Evolutionary conservation across 2,888 invertebrate genomes (phyloP).

Genomic region (Calameuta filiformis): DNA sequence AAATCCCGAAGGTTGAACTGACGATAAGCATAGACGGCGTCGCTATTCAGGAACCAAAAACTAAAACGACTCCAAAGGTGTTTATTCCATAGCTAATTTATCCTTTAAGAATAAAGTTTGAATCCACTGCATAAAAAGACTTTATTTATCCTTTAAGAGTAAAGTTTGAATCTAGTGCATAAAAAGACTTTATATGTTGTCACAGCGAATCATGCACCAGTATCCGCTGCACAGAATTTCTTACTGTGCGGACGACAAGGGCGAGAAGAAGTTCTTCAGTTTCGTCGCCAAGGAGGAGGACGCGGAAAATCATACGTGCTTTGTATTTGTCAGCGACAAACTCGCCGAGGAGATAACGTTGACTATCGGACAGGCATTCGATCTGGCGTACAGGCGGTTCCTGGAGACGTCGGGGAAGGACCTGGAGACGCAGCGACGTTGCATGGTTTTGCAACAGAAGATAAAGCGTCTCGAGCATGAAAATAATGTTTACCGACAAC

Average conservation of each 20-base stretch:
- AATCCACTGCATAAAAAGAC: background rate
- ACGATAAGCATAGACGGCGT: constrained; percentile 98
- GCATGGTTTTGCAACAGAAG: constrained; percentile 83
- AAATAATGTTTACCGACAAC: constrained; percentile 83
- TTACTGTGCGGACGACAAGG: constrained; percentile 99
- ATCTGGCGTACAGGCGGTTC: constrained; percentile 95
- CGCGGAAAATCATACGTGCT: constrained; percentile 91
- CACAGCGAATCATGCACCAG: constrained; percentile 84
- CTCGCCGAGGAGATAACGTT: constrained; percentile 97
- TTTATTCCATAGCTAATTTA: background rate
- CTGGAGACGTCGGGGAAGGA: constrained; percentile 92
- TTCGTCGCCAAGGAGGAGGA: constrained; percentile 87
- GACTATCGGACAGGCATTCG: constrained; percentile 98
- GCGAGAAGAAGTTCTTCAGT: constrained; percentile 96
- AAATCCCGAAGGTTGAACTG: constrained; percentile 91
- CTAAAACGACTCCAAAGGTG: constrained; percentile 64
- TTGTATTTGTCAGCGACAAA: constrained; percentile 97
- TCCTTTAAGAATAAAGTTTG: constrained; percentile 73
- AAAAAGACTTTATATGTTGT: background rate
- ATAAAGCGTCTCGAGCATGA: constrained; percentile 90
- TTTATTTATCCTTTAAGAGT: constrained; percentile 68
- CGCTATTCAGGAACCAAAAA: constrained; percentile 81
- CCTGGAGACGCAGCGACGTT: constrained; percentile 84
- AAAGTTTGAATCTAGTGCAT: constrained; percentile 65
- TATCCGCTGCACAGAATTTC: constrained; percentile 98